These are phyloP conservation scores for Caenorhabditis sp. DNA, from an alignment of 2,888 invertebrate species.

Conservation along the genomic window DNA sequence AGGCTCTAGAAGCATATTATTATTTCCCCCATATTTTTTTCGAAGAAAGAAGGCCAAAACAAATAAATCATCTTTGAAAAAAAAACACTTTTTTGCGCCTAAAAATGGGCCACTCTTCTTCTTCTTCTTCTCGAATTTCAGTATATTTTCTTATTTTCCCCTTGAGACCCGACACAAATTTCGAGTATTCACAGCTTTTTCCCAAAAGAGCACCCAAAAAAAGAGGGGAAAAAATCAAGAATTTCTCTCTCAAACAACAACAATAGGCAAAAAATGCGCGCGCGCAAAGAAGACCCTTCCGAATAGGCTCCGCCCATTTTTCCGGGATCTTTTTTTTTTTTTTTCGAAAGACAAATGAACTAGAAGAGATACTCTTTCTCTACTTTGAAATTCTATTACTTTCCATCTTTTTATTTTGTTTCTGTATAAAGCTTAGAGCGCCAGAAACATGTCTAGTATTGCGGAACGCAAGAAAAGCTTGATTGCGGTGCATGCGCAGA, in stretches of 20 bases:
- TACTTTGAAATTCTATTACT: constrained; percentile 11
- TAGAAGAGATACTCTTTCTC: background rate
- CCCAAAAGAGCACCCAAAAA: too few relatives aligned
- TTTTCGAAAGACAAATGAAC: background rate
- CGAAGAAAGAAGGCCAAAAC: too few relatives aligned
- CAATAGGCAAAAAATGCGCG: too few relatives aligned
- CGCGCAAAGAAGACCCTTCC: too few relatives aligned
- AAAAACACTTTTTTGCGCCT: too few relatives aligned
- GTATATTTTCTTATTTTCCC: background rate
- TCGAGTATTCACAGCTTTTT: background rate
- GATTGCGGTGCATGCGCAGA: constrained; percentile 43
- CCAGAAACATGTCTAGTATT: constrained; percentile 7
- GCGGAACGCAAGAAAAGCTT: constrained; percentile 46
- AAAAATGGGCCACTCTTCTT: too few relatives aligned
- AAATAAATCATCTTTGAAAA: too few relatives aligned
- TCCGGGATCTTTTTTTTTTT: background rate
- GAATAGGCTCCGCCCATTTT: background rate
- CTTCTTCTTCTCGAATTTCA: too few relatives aligned
- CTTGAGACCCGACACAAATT: background rate
- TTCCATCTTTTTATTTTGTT: background rate
- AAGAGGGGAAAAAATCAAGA: too few relatives aligned
- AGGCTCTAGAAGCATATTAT: too few relatives aligned
- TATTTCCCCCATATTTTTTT: too few relatives aligned
- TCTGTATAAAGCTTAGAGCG: background rate
- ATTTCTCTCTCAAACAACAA: too few relatives aligned